phyloP scores from a whole-genome alignment of 2,797 vertebrate species.

The Lepus townsendii region DNA sequence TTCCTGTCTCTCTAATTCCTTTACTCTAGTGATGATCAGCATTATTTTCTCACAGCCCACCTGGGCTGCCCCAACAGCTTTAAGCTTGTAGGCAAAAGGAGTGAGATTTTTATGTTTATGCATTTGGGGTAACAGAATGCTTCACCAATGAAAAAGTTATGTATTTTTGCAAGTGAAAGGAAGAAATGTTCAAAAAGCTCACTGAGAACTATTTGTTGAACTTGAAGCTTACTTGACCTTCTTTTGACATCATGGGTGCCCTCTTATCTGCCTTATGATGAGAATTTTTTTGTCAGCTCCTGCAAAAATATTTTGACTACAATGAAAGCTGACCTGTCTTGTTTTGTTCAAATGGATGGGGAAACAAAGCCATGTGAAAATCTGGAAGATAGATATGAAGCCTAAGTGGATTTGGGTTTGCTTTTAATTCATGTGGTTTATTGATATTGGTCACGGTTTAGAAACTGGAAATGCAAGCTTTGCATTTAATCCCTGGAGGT shows the following conservation, averaged over 20 bases:
- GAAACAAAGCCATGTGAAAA: slow-evolving; percentile 81
- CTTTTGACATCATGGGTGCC: slow-evolving; percentile 57
- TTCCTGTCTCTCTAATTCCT: slow-evolving; percentile 52
- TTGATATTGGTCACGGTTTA: slow-evolving; percentile 30
- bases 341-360: slow-evolving; percentile 82
- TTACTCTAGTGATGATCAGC: not conserved
- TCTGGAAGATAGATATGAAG: slow-evolving; percentile 77
- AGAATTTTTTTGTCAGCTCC: slow-evolving; percentile 82
- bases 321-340: slow-evolving; percentile 80
- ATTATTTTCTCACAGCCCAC: slow-evolving; percentile 61
- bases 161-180: slow-evolving; percentile 73
- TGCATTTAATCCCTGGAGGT: not conserved
- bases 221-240: slow-evolving; percentile 72
- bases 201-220: slow-evolving; percentile 79
- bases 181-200: slow-evolving; percentile 55
- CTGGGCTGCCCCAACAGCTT: not conserved
- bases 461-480: slow-evolving; percentile 68
- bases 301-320: slow-evolving; percentile 83
- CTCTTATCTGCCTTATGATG: slow-evolving; percentile 80
- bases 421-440: slow-evolving; percentile 74
- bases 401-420: slow-evolving; percentile 74
- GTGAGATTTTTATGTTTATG: slow-evolving; percentile 24
- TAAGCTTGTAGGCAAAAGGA: not conserved
- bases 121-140: not conserved
- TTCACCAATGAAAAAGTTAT: slow-evolving; percentile 61